These are phyloP conservation scores for Colletes latitarsis DNA, from an alignment of 1,140 invertebrate genomes.

Conservation along the genomic window DNA sequence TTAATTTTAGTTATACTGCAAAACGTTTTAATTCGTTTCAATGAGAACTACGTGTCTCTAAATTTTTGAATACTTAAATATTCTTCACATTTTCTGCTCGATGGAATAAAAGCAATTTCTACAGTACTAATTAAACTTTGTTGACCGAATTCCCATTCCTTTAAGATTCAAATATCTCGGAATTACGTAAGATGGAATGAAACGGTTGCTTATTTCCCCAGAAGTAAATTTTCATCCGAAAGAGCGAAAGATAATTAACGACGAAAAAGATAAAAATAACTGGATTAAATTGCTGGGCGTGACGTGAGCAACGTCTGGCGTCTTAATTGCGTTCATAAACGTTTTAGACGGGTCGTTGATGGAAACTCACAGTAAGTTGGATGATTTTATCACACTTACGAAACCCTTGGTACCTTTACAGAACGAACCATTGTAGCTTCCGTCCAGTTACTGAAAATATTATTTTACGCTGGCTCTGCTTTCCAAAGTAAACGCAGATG, in stretches of 20 bases:
- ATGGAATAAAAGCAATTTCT: background rate
- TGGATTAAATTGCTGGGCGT: slow-evolving; percentile 64
- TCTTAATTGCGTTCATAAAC: slow-evolving; percentile 73
- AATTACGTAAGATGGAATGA: background rate
- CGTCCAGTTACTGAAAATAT: slow-evolving; percentile 39
- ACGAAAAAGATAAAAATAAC: slow-evolving; percentile 42
- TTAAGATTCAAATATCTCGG: background rate
- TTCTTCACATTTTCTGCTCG: no score
- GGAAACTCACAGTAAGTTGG: slow-evolving; percentile 36
- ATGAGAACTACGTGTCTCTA: no score
- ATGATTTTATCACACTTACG: slow-evolving; percentile 47
- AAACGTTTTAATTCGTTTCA: no score
- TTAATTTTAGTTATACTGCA: no score
- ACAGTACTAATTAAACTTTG: no score
- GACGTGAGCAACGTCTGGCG: slow-evolving; percentile 66
- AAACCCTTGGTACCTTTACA: slow-evolving; percentile 5
- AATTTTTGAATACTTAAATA: no score
- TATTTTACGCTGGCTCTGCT: slow-evolving; percentile 25
- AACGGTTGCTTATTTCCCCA: slow-evolving; percentile 10
- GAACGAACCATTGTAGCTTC: slow-evolving; percentile 28
- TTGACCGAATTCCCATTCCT: no score
- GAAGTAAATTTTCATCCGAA: slow-evolving; percentile 6
- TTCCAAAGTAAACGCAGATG: slow-evolving; percentile 33
- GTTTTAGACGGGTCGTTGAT: slow-evolving; percentile 52
- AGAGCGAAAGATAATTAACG: slow-evolving; percentile 15